Evolutionary conservation across 2,888 invertebrate species (phyloP).

Genomic region (Drosophila formosana): DNA sequence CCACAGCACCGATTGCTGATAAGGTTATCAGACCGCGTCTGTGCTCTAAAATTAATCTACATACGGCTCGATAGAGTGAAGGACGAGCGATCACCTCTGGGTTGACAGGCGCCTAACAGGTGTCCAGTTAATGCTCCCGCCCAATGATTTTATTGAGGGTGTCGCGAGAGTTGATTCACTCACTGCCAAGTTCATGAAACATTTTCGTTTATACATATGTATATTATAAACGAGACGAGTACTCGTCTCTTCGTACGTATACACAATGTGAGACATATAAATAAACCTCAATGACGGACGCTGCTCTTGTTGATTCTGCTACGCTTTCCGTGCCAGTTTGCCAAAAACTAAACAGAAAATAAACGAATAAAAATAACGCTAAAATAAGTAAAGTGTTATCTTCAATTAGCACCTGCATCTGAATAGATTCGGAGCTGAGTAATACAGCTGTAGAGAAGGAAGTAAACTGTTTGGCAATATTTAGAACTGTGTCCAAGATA

Average conservation of each 20-base stretch:
- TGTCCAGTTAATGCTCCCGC: slow-evolving; percentile 12
- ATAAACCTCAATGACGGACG: slow-evolving; percentile 67
- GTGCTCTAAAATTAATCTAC: slow-evolving; percentile 2
- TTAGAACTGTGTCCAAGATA: slow-evolving; percentile 9
- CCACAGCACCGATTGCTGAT: slow-evolving; percentile 27
- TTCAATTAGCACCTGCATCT: slow-evolving; percentile 27
- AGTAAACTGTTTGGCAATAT: slow-evolving; percentile 22
- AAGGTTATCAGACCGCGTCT: slow-evolving; percentile 36
- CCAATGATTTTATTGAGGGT: neutral
- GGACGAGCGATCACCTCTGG: slow-evolving; percentile 39
- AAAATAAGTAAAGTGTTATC: slow-evolving; percentile 19
- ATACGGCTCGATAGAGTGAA: slow-evolving; percentile 19
- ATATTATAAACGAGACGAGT: neutral
- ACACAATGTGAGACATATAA: slow-evolving; percentile 46
- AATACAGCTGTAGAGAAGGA: slow-evolving; percentile 2
- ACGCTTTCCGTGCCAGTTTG: slow-evolving; percentile 63
- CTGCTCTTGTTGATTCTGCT: slow-evolving; percentile 54
- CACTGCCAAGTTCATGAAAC: slow-evolving; percentile 61
- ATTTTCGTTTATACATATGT: slow-evolving; percentile 35
- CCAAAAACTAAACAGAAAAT: slow-evolving; percentile 47
- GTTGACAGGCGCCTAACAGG: slow-evolving; percentile 15
- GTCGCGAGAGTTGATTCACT: slow-evolving; percentile 20
- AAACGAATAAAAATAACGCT: neutral
- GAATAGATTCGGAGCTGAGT: slow-evolving; percentile 11
- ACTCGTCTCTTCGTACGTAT: slow-evolving; percentile 6